Evolutionary conservation across 2,888 invertebrate species (phyloP).

Genomic region (Leptopilina drosophilae): DNA sequence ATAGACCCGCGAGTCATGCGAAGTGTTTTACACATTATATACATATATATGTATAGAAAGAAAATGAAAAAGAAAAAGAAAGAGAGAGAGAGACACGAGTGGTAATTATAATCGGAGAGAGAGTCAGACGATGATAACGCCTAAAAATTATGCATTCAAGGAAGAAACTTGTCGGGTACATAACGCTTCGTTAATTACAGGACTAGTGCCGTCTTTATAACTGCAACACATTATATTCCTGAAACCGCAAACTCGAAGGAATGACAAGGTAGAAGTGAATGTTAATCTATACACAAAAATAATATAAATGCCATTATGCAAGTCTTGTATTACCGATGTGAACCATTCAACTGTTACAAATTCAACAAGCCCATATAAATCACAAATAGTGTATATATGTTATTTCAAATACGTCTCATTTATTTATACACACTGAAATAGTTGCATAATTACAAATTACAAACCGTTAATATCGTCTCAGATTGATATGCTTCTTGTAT

Average conservation of each 20-base stretch:
- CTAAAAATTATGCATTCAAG: slow-evolving; percentile 40
- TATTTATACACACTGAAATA: not conserved
- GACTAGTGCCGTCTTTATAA: not conserved
- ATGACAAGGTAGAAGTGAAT: slow-evolving; percentile 26
- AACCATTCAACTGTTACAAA: slow-evolving; percentile 36
- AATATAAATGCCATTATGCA: not conserved
- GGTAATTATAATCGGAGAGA: slow-evolving; percentile 34
- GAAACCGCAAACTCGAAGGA: not conserved
- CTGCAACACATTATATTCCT: not conserved
- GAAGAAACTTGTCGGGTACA: slow-evolving; percentile 34
- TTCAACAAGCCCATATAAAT: slow-evolving; percentile 31
- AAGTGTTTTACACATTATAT: not conserved
- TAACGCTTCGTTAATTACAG: slow-evolving; percentile 31
- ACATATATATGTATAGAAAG: no score
- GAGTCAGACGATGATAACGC: slow-evolving; percentile 23
- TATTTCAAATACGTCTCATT: slow-evolving; percentile 23
- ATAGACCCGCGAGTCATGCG: not conserved
- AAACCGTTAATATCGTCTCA: not conserved
- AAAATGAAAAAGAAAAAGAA: no score
- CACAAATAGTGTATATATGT: not conserved
- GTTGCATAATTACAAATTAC: slow-evolving; percentile 33
- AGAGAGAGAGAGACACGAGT: not conserved
- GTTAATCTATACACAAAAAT: not conserved
- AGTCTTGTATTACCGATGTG: slow-evolving; percentile 5
- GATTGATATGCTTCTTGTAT: slow-evolving; percentile 5